phyloP scores from a whole-genome alignment of 2,113 vertebrate genomes.

The Gavia stellata region DNA sequence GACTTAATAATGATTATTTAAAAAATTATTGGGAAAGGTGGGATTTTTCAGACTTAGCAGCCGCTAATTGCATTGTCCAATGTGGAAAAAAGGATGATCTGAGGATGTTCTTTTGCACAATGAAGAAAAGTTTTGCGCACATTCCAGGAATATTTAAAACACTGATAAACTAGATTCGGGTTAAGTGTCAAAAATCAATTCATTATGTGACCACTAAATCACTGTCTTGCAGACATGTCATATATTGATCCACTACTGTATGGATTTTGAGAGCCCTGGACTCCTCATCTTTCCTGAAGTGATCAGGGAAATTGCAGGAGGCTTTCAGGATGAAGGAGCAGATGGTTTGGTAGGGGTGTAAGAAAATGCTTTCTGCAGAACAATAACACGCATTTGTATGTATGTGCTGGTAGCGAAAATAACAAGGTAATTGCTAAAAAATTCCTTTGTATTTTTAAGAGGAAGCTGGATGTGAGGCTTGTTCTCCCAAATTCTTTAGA shows the following conservation, averaged over 20 bases:
- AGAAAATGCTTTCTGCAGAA: neutral
- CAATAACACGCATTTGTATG: neutral
- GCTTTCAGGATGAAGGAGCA: neutral
- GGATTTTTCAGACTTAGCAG: neutral
- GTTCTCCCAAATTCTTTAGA: neutral
- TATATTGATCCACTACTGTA: neutral
- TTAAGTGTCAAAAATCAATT: neutral
- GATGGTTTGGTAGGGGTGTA: neutral
- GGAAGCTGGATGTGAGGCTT: neutral
- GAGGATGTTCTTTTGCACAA: neutral
- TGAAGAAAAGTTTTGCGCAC: neutral
- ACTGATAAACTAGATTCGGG: neutral
- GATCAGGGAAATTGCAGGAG: neutral
- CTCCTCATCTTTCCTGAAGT: neutral
- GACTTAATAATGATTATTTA: neutral
- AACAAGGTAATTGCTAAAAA: neutral
- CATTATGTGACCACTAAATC: neutral
- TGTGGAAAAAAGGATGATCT: neutral
- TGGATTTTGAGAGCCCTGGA: neutral
- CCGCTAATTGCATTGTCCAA: neutral
- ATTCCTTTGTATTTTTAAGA: neutral
- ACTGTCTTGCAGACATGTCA: neutral
- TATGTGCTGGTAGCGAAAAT: neutral
- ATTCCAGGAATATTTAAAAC: neutral
- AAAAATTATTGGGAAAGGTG: neutral